Evolutionary conservation across 1,140 invertebrate species (phyloP).

Genomic region (Nautilus pompilius): DNA sequence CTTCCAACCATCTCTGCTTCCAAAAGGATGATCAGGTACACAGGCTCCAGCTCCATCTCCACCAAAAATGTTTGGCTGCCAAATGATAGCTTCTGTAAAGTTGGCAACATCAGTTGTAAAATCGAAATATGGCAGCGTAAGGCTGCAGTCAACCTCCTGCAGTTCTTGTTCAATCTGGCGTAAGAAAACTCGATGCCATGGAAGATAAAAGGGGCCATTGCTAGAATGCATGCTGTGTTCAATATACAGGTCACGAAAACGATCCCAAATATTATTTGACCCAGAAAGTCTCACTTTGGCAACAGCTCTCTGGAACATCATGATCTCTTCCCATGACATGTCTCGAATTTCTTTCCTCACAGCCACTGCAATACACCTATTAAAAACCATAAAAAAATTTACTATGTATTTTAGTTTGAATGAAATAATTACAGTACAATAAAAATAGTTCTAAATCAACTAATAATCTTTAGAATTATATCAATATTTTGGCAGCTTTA

Average conservation of each 20-base stretch:
- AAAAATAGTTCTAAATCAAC: background rate
- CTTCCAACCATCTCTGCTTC: slow-evolving; percentile 31
- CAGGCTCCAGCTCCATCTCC: slow-evolving; percentile 29
- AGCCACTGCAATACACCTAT: slow-evolving; percentile 32
- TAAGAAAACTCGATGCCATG: slow-evolving; percentile 46
- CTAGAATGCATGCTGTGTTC: slow-evolving; percentile 43
- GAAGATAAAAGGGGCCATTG: slow-evolving; percentile 40
- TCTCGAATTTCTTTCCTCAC: slow-evolving; percentile 45
- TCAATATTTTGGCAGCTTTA: background rate
- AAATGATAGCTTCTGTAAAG: slow-evolving; percentile 40
- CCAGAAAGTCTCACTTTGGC: slow-evolving; percentile 26
- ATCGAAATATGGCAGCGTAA: slow-evolving; percentile 49
- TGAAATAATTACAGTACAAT: background rate
- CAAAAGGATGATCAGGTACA: slow-evolving; percentile 46
- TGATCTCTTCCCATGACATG: slow-evolving; percentile 38
- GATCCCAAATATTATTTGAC: slow-evolving; percentile 38
- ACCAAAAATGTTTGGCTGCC: slow-evolving; percentile 49
- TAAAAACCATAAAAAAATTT: background rate
- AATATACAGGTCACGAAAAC: slow-evolving; percentile 45
- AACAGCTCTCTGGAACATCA: slow-evolving; percentile 39
- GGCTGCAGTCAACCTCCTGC: slow-evolving; percentile 43
- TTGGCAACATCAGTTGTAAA: slow-evolving; percentile 49
- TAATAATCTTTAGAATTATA: background rate
- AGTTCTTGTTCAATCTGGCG: slow-evolving; percentile 39
- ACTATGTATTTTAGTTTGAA: background rate